Conservation (phyloP, 1,140 invertebrate genomes). For the Bombus sibiricus region DNA sequence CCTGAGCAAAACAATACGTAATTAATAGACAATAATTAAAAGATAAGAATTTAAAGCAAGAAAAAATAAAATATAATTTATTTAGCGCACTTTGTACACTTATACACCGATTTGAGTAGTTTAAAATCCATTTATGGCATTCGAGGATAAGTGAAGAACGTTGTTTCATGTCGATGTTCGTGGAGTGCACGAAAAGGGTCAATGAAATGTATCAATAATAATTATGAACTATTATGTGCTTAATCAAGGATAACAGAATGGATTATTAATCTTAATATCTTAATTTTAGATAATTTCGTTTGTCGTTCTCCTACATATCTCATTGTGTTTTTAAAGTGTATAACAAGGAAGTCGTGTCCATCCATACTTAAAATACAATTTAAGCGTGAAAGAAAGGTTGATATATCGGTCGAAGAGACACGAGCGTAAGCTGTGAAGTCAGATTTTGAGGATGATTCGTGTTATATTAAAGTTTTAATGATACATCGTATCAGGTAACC, state of each 20-base stretch:
- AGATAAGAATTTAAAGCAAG: not conserved
- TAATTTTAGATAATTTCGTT: not conserved
- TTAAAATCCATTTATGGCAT: not conserved
- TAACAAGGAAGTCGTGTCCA: conserved; percentile 47
- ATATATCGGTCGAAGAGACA: conserved; percentile 19
- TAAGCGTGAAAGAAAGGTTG: conserved; percentile 21
- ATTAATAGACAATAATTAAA: not conserved
- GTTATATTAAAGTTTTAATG: conserved; percentile 58
- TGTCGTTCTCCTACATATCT: not conserved
- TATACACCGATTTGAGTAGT: not conserved
- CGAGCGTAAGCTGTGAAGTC: conserved; percentile 33
- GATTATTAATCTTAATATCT: conserved; percentile 2
- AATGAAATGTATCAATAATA: not conserved
- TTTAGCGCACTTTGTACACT: conserved; percentile 8
- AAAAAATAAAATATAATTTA: not conserved
- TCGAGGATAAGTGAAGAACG: not conserved
- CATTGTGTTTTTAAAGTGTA: not conserved
- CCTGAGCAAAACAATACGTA: not conserved
- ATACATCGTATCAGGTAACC: conserved; percentile 47
- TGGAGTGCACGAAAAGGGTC: not conserved
- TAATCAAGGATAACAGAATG: conserved; percentile 2
- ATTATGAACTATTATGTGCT: not conserved
- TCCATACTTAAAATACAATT: conserved; percentile 51
- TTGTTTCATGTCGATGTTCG: not conserved
- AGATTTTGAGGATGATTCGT: conserved; percentile 45